Percentiles rank a stretch among this genome's conserved stretches.
These are phyloP conservation scores for Asobara japonica DNA, from an alignment of 1,140 invertebrate species.

Conservation along the genomic window DNA sequence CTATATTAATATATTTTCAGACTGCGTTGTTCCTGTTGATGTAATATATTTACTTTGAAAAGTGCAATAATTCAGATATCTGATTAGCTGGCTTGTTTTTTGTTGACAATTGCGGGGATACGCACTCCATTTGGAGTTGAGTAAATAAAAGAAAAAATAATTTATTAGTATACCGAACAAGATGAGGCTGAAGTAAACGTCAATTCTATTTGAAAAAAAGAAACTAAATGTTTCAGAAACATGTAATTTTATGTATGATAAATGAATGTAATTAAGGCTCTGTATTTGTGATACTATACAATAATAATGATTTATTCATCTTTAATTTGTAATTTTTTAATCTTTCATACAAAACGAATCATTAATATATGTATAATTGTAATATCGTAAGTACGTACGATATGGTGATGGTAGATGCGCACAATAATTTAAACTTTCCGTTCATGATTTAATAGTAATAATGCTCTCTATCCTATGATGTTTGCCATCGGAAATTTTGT, in stretches of 20 bases:
- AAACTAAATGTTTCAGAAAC: background rate
- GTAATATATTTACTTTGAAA: background rate
- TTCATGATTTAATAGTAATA: constrained; percentile 11
- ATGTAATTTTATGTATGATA: constrained; percentile 26
- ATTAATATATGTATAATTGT: constrained; percentile 48
- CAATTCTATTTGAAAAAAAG: too few relatives aligned
- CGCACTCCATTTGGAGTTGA: too few relatives aligned
- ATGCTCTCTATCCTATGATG: background rate
- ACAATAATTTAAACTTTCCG: constrained; percentile 58
- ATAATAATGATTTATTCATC: constrained; percentile 10
- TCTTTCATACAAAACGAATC: constrained; percentile 58
- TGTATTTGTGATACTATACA: background rate
- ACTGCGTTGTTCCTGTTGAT: background rate
- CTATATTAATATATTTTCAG: constrained; percentile 1
- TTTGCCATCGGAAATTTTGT: background rate
- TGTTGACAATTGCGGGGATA: too few relatives aligned
- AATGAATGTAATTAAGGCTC: constrained; percentile 11
- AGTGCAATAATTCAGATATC: background rate
- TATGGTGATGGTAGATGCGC: constrained; percentile 42
- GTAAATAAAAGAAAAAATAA: too few relatives aligned
- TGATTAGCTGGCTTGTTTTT: too few relatives aligned
- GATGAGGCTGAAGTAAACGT: too few relatives aligned
- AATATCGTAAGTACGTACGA: constrained; percentile 3
- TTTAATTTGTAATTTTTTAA: constrained; percentile 40
- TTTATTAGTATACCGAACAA: too few relatives aligned